phyloP scores from a whole-genome alignment of 2,888 invertebrate genomes.

The Diabrotica balteata region DNA sequence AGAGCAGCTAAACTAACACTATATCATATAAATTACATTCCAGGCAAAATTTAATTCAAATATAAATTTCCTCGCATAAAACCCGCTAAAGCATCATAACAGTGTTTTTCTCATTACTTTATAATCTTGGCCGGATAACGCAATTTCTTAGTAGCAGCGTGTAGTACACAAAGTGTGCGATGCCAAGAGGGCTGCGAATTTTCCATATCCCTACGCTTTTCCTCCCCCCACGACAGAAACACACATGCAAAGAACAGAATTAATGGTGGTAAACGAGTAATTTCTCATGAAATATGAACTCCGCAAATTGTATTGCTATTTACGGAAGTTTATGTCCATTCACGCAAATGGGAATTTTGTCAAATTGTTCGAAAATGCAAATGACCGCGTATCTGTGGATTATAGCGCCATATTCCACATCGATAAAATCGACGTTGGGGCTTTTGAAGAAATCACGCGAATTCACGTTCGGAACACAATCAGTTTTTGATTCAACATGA shows the following conservation, averaged over 20 bases:
- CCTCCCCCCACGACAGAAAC: constrained; percentile 32
- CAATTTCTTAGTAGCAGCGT: constrained; percentile 13
- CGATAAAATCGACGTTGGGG: constrained; percentile 21
- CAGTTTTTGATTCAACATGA: neutral
- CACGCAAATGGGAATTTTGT: constrained; percentile 22
- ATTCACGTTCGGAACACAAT: no score
- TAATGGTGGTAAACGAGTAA: constrained; percentile 40
- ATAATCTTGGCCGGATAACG: constrained; percentile 7
- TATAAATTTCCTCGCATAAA: constrained; percentile 4
- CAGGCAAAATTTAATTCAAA: constrained; percentile 4
- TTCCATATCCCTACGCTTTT: constrained; percentile 6
- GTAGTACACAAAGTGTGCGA: constrained; percentile 5
- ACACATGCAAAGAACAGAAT: constrained; percentile 40
- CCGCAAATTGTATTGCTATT: constrained; percentile 21
- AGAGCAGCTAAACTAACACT: neutral
- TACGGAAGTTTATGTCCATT: constrained; percentile 19
- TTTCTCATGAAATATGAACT: constrained; percentile 39
- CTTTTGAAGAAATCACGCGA: constrained; percentile 16
- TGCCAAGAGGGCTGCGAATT: constrained; percentile 14
- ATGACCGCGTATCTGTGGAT: constrained; percentile 19
- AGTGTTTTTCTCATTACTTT: constrained; percentile 13
- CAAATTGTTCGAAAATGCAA: constrained; percentile 26
- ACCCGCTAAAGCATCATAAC: constrained; percentile 7
- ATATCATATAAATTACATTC: constrained; percentile 1
- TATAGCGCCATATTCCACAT: constrained; percentile 16